These are phyloP conservation scores for Zelostemma sp. DNA, from an alignment of 1,140 invertebrate genomes.

Conservation along the genomic window DNA sequence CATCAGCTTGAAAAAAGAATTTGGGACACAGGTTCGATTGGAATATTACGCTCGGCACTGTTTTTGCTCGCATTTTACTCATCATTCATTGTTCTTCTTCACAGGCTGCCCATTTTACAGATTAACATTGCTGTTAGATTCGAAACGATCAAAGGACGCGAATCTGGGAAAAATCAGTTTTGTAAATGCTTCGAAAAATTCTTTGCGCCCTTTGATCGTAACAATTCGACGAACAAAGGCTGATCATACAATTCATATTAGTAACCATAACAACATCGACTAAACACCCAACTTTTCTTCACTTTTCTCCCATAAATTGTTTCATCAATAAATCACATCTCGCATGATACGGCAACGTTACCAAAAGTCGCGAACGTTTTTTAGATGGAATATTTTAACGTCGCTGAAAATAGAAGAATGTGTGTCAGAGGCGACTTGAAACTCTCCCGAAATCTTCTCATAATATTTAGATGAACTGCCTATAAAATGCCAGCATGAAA, in stretches of 20 bases:
- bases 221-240: background rate
- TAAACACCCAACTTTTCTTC: slow-evolving; percentile 50
- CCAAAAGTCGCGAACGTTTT: background rate
- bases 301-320: slow-evolving; percentile 15
- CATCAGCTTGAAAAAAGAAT: slow-evolving; percentile 64
- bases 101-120: slow-evolving; percentile 21
- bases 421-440: background rate
- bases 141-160: too few species aligned
- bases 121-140: too few species aligned
- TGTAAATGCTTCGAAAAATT: too few species aligned
- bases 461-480: slow-evolving; percentile 1
- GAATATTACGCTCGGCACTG: slow-evolving; percentile 51
- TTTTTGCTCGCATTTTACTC: slow-evolving; percentile 53
- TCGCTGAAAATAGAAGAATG: background rate
- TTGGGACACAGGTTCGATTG: slow-evolving; percentile 64
- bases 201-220: slow-evolving; percentile 9
- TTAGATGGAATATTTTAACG: too few species aligned
- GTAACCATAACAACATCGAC: slow-evolving; percentile 67
- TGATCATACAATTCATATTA: slow-evolving; percentile 26
- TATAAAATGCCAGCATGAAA: slow-evolving; percentile 28
- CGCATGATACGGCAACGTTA: slow-evolving; percentile 7
- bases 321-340: slow-evolving; percentile 34
- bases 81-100: slow-evolving; percentile 39
- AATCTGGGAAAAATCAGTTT: too few species aligned
- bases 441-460: background rate